Percentiles rank a stretch among this genome's conserved stretches.
Conservation (phyloP, 1,140 invertebrate genomes). For the Metaphire vulgaris region DNA sequence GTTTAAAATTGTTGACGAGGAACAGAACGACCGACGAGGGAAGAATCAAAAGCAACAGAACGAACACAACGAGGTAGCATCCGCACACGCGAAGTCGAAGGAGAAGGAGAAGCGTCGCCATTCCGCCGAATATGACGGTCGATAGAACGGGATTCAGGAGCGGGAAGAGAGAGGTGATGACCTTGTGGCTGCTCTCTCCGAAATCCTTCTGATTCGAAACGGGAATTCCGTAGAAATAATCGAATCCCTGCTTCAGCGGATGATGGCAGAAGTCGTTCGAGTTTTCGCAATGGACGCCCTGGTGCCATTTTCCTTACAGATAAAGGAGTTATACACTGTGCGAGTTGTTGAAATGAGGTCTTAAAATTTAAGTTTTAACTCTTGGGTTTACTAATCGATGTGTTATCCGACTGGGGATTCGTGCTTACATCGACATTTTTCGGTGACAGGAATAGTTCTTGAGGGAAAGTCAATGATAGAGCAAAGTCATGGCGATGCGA, state of each 20-base stretch:
- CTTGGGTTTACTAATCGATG: not conserved
- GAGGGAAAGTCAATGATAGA: too few relatives aligned
- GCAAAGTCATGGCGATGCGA: too few relatives aligned
- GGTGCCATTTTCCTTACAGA: conserved; percentile 53
- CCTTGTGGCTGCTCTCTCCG: conserved; percentile 33
- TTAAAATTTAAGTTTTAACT: not conserved
- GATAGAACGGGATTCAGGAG: not conserved
- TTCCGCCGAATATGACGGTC: not conserved
- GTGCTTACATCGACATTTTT: not conserved
- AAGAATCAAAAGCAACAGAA: conserved; percentile 28
- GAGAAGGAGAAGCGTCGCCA: conserved; percentile 8
- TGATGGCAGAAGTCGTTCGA: conserved; percentile 43
- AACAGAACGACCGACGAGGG: conserved; percentile 20
- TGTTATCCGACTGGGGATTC: not conserved
- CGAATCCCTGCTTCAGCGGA: conserved; percentile 54
- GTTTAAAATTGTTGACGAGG: conserved; percentile 35
- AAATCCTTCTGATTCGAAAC: conserved; percentile 51
- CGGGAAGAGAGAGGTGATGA: not conserved
- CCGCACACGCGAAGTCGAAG: not conserved
- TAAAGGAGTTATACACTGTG: not conserved
- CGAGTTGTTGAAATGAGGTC: not conserved
- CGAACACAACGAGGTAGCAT: not conserved
- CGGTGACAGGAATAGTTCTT: too few relatives aligned
- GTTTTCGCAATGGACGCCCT: conserved; percentile 44
- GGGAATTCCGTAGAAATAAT: conserved; percentile 54